These are phyloP conservation scores for Melanostoma mellinum DNA, from an alignment of 2,888 invertebrate species.

Conservation along the genomic window DNA sequence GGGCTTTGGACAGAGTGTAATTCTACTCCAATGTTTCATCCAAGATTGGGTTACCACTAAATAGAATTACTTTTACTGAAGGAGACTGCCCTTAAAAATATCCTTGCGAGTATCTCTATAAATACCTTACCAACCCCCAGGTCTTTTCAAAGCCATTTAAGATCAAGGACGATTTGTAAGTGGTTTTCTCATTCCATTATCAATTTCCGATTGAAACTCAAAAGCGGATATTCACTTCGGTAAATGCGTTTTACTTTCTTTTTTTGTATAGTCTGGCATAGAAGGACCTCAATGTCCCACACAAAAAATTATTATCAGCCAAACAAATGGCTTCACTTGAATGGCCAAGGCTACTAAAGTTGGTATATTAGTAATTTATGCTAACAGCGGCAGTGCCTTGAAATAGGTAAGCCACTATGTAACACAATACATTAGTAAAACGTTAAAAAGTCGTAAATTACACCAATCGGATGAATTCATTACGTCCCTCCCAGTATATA, in stretches of 20 bases:
- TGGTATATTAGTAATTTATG: slow-evolving; percentile 10
- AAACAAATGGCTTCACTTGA: slow-evolving; percentile 15
- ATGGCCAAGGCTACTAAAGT: not conserved
- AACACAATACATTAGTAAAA: slow-evolving; percentile 17
- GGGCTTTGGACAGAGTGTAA: slow-evolving; percentile 30
- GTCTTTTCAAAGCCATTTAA: too few species aligned
- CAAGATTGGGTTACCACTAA: slow-evolving; percentile 25
- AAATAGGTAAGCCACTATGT: slow-evolving; percentile 12
- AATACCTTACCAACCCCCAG: too few species aligned
- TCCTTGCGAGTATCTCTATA: too few species aligned
- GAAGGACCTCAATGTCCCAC: not conserved
- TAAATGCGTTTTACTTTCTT: not conserved
- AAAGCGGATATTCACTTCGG: too few species aligned
- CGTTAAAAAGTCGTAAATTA: slow-evolving; percentile 50
- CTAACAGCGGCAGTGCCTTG: not conserved
- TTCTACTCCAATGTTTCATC: slow-evolving; percentile 15
- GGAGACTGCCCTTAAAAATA: too few species aligned
- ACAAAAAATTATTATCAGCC: not conserved
- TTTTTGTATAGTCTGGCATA: not conserved
- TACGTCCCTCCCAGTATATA: slow-evolving; percentile 32
- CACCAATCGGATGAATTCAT: slow-evolving; percentile 50
- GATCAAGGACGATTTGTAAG: too few species aligned
- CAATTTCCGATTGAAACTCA: too few species aligned
- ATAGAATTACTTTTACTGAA: slow-evolving; percentile 4
- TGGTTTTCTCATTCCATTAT: too few species aligned